Conservation (phyloP, 2,113 vertebrate species). For the Cygnus atratus region DNA sequence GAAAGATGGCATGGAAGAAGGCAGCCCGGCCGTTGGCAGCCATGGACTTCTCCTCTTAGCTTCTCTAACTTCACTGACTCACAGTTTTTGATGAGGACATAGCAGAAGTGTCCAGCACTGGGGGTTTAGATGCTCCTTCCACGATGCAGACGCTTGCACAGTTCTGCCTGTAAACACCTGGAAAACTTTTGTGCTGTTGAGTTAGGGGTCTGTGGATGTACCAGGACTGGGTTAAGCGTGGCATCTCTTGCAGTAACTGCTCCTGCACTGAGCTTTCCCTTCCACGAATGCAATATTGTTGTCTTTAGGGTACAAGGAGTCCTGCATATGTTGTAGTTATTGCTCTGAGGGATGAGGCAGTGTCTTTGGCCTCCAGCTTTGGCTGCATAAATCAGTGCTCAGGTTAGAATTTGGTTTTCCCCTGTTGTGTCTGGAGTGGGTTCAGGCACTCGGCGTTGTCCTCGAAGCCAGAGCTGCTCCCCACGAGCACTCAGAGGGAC, state of each 20-base stretch:
- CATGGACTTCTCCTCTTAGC: neutral
- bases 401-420: neutral
- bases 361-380: neutral
- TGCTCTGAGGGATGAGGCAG: neutral
- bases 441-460: neutral
- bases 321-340: neutral
- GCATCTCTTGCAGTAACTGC: neutral
- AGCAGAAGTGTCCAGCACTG: neutral
- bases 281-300: neutral
- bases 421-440: neutral
- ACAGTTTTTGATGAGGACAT: too few species aligned
- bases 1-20: neutral
- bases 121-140: neutral
- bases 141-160: too few species aligned
- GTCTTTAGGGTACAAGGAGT: neutral
- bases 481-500: neutral
- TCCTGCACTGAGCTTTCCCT: neutral
- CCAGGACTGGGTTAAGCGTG: neutral
- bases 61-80: too few species aligned
- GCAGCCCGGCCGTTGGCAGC: neutral
- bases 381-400: neutral
- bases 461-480: neutral
- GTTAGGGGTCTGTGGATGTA: neutral
- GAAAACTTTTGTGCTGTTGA: neutral
- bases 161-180: neutral